Percentiles rank a stretch among this genome's conserved stretches.
phyloP scores from a whole-genome alignment of 2,113 vertebrate genomes.

The Lampris megalopsis region DNA sequence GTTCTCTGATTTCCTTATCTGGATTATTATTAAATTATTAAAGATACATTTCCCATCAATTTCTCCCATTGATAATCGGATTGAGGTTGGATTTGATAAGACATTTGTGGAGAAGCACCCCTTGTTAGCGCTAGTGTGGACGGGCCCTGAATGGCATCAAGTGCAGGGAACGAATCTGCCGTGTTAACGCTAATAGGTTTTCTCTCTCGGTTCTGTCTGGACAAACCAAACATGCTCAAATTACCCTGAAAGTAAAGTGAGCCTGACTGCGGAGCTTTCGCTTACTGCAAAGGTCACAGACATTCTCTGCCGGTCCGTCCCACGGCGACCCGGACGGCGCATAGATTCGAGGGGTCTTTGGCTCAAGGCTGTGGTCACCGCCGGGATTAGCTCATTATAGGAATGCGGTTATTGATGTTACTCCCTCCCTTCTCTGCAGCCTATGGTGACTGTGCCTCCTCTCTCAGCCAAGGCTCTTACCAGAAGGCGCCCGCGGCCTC shows the following conservation, averaged over 20 bases:
- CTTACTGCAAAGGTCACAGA: conserved; percentile 8
- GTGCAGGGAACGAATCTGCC: too few relatives aligned
- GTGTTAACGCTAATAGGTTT: too few relatives aligned
- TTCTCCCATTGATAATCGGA: too few relatives aligned
- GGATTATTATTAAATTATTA: too few relatives aligned
- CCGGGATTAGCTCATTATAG: conserved; percentile 27
- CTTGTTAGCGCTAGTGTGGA: too few relatives aligned
- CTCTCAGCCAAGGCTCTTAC: conserved; percentile 33
- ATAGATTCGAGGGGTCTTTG: conserved; percentile 20
- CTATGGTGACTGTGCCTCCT: conserved; percentile 37
- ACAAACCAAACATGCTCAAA: neutral
- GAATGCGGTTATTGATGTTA: conserved; percentile 25
- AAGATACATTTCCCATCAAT: too few relatives aligned
- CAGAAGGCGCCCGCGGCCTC: conserved; percentile 43
- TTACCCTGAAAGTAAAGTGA: conserved; percentile 20
- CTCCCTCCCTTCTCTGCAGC: conserved; percentile 24
- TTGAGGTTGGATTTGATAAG: too few relatives aligned
- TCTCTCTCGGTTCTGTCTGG: too few relatives aligned
- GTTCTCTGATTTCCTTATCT: too few relatives aligned
- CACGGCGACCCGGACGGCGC: neutral
- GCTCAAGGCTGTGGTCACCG: conserved; percentile 12
- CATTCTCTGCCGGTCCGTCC: conserved; percentile 14
- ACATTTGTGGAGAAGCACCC: too few relatives aligned
- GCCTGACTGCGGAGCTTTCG: neutral
- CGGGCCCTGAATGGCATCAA: too few relatives aligned